Evolutionary conservation across 2,797 vertebrate genomes (phyloP).

Genomic region (Falco columbarius): DNA sequence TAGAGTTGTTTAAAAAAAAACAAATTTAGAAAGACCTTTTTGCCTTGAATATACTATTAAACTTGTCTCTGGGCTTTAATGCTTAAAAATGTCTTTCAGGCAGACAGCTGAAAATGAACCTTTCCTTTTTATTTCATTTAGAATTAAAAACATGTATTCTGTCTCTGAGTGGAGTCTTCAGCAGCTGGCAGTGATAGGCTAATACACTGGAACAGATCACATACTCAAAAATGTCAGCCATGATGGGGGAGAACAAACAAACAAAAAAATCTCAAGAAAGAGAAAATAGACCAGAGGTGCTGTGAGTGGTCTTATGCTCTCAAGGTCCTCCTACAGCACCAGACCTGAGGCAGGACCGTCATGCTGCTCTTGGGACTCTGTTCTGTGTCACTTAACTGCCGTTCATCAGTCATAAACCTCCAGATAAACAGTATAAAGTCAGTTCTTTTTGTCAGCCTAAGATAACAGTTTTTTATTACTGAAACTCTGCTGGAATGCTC

Average conservation of each 20-base stretch:
- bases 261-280: background rate
- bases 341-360: background rate
- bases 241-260: background rate
- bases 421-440: conserved; percentile 5
- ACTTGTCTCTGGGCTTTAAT: background rate
- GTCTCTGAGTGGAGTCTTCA: background rate
- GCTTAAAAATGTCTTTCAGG: background rate
- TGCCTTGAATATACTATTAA: background rate
- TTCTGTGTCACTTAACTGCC: conserved; percentile 1
- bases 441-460: conserved; percentile 43
- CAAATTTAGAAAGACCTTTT: background rate
- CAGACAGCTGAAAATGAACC: background rate
- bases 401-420: conserved; percentile 4
- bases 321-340: background rate
- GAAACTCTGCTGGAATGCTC: conserved; percentile 42
- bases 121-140: background rate
- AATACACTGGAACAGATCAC: background rate
- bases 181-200: background rate
- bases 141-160: background rate
- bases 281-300: background rate
- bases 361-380: background rate
- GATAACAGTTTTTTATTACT: conserved; percentile 59
- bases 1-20: conserved; percentile 7
- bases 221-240: conserved; percentile 17
- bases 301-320: background rate